Base-by-base conservation (phyloP, 30 jellyfish, hydroid and myxozoan genomes). In the Clytia hemisphaerica region DNA sequence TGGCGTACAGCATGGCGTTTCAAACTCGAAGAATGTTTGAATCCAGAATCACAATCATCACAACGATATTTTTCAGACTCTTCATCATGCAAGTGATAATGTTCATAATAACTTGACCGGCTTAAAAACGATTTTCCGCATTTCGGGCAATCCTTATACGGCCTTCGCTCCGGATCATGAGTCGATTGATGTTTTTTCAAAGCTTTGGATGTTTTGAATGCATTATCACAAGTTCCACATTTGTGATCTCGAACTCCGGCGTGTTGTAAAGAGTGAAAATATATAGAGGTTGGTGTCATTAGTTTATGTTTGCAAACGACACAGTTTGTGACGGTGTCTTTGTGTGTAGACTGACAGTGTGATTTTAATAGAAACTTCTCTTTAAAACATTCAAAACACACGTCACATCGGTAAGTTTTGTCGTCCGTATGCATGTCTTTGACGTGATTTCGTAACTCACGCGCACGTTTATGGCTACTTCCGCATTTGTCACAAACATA, bases 401-500 rank as follows among this genome's bases (percentile, higher is more conserved):
- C 70, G 50, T 57, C 70, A n/a, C 70, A 57, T 22, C 70, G 27
- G 42, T 21, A 57, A 0, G 25, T 57, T 45, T 57, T 37, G 19
- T 37, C 30, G 35, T 28, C 44, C 51, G 70, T 57, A 31, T 57
- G 70, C 70, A 57, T 57, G 50, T 57, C 70, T 9, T 45, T 37
- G 16, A 57, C 16, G 30, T 57, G 70, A 6, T 22, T 22, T 26
- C 30, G 27, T 45, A 57, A 57, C 70, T 57, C 70, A 7, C 70
- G 70, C 70, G 25, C 44, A 6, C 70, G 70, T 33, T 57, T 57
- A 45, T 57, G 70, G 7, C 44, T 57, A n/a, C 70, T 57, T 1
- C 70, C 70, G 35, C 70, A 57, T 21, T 57, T 45, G 4, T 57
- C 70, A 31, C 70, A 57, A 21, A 57, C 50, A 57, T 57, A 57